A percentile compares a stretch with the other conserved stretches of the same genome.
Conservation (phyloP, 1,140 invertebrate genomes). For the Druon quercuslanigerum region DNA sequence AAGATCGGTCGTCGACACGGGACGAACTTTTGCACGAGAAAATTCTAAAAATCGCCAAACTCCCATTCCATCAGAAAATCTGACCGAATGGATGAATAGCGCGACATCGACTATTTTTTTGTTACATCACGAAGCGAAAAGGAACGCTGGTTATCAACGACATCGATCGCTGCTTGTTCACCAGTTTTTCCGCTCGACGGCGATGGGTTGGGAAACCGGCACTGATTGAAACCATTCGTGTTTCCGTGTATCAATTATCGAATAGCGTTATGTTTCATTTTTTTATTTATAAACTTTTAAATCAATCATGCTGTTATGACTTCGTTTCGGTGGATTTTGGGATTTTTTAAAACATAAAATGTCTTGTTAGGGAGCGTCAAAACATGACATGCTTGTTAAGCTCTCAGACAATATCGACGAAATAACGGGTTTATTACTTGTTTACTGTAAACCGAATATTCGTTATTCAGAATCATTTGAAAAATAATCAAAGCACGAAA, state of each 20-base stretch:
- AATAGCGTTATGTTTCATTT: neutral
- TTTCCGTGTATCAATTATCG: slow-evolving; percentile 23
- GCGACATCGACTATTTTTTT: slow-evolving; percentile 21
- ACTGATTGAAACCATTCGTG: slow-evolving; percentile 28
- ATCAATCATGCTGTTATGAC: slow-evolving; percentile 13
- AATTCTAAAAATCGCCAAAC: neutral
- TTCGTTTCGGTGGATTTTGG: neutral
- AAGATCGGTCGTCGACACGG: neutral
- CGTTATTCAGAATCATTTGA: no score
- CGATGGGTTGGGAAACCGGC: slow-evolving; percentile 13
- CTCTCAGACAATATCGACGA: neutral
- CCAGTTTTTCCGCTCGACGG: slow-evolving; percentile 27
- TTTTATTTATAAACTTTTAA: neutral
- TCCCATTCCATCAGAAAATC: slow-evolving; percentile 7
- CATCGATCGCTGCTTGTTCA: slow-evolving; percentile 30
- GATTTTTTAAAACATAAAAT: neutral
- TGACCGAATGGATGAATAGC: slow-evolving; percentile 16
- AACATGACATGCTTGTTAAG: neutral
- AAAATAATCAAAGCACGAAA: no score
- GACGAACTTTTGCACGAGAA: neutral
- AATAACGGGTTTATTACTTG: neutral
- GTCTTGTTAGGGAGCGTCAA: neutral
- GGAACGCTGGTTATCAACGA: slow-evolving; percentile 21
- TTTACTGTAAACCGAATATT: no score
- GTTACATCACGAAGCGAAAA: slow-evolving; percentile 28